A percentile compares a stretch with the other conserved stretches of the same genome.
phyloP scores from a whole-genome alignment of 2,113 vertebrate species.

The Siphamia tubifer region DNA sequence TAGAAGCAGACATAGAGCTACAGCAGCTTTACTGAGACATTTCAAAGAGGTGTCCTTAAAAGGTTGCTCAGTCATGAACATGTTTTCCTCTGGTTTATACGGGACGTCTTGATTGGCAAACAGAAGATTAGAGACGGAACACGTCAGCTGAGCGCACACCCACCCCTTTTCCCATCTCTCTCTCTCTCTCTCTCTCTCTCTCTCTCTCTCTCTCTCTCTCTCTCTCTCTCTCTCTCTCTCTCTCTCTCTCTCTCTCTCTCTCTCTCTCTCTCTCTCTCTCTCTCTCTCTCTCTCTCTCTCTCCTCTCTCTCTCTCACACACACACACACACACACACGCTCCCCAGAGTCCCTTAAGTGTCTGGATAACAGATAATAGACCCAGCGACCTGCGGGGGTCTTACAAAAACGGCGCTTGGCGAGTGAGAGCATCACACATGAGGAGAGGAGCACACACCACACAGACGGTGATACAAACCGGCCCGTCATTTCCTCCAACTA shows the following conservation, averaged over 20 bases:
- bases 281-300: not conserved
- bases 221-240: not conserved
- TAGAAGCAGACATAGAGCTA: not conserved
- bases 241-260: not conserved
- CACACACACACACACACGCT: slow-evolving; percentile 15
- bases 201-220: not conserved
- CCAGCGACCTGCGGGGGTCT: slow-evolving; percentile 85
- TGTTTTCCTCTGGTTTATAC: not conserved
- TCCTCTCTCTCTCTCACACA: not conserved
- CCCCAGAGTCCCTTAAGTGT: slow-evolving; percentile 77
- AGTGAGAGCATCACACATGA: slow-evolving; percentile 60
- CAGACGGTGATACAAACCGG: slow-evolving; percentile 18
- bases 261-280: slow-evolving; percentile 1
- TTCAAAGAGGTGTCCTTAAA: not conserved
- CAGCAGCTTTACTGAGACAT: not conserved
- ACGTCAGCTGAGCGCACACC: slow-evolving; percentile 40
- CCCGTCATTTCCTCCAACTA: slow-evolving; percentile 5
- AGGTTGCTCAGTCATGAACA: not conserved
- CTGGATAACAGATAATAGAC: slow-evolving; percentile 86
- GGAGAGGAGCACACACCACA: slow-evolving; percentile 50
- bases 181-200: slow-evolving; percentile 9
- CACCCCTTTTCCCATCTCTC: slow-evolving; percentile 42
- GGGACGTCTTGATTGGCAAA: slow-evolving; percentile 45
- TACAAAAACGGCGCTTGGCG: slow-evolving; percentile 83
- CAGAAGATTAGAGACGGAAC: slow-evolving; percentile 22